phyloP scores from a whole-genome alignment of 2,113 vertebrate species.

The Gasterosteus aculeatus region DNA sequence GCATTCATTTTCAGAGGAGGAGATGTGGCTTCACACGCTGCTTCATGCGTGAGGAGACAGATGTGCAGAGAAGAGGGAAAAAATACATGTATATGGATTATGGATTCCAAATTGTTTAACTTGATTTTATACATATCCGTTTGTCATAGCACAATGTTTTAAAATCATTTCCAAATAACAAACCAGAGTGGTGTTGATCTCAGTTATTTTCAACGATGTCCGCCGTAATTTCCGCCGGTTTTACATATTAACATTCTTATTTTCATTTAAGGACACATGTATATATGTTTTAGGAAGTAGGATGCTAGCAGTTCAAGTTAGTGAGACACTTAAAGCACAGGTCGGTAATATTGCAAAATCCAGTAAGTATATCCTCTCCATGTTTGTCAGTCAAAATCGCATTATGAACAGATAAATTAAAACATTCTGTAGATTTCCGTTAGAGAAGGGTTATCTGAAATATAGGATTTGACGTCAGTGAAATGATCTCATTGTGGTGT shows the following conservation, averaged over 20 bases:
- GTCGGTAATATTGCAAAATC: neutral
- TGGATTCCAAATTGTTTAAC: conserved; percentile 70
- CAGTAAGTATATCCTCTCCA: neutral
- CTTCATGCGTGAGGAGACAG: conserved; percentile 59
- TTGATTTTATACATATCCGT: conserved; percentile 78
- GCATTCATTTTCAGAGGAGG: conserved; percentile 66
- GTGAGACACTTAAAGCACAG: neutral
- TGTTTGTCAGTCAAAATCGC: too few species aligned
- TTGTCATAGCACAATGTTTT: conserved; percentile 82
- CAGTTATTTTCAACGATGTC: conserved; percentile 85
- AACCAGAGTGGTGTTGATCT: conserved; percentile 84
- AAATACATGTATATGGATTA: conserved; percentile 61
- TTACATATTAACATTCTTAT: conserved; percentile 23
- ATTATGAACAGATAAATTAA: neutral
- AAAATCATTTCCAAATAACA: conserved; percentile 91
- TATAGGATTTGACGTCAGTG: neutral
- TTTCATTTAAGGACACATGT: neutral
- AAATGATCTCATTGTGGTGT: conserved; percentile 68
- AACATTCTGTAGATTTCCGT: too few species aligned
- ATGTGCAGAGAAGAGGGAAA: conserved; percentile 59
- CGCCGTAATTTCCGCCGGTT: conserved; percentile 81
- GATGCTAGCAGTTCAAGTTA: neutral
- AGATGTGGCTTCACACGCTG: conserved; percentile 19
- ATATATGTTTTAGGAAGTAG: neutral
- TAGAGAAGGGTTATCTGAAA: neutral